Evolutionary conservation across 2,797 vertebrate genomes (phyloP).

Genomic region (Chaetophractus vellerosus): DNA sequence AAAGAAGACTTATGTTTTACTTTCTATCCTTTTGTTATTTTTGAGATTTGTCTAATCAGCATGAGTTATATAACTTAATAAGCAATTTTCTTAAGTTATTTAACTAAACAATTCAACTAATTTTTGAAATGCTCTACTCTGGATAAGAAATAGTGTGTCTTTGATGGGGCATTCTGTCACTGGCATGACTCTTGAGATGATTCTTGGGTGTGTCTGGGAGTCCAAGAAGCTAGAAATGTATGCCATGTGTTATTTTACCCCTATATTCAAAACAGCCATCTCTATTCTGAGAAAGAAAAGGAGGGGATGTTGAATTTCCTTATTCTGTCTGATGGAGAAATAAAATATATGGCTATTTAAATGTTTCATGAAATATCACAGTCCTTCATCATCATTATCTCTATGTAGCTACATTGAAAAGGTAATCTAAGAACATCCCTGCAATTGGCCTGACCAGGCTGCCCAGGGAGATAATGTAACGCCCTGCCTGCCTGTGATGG

Average conservation of each 20-base stretch:
- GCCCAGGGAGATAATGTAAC: accelerated
- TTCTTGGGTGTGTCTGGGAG: not conserved
- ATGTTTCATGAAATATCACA: not conserved
- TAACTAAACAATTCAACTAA: not conserved
- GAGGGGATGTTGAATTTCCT: not conserved
- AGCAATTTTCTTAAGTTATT: not conserved
- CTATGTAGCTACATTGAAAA: not conserved
- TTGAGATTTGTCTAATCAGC: not conserved
- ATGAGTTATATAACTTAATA: not conserved
- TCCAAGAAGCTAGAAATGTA: not conserved
- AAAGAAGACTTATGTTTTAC: not conserved
- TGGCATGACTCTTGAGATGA: accelerated
- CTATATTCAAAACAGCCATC: not conserved
- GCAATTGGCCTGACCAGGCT: not conserved
- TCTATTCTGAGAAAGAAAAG: not conserved
- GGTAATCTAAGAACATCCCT: not conserved
- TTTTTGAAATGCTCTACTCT: not conserved
- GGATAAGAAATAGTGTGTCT: not conserved
- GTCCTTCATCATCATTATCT: not conserved
- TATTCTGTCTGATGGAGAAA: constrained; percentile 2
- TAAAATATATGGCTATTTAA: not conserved
- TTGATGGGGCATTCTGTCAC: not conserved
- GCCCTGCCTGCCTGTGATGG: not conserved
- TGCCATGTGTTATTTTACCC: not conserved
- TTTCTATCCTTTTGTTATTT: not conserved